Conservation (phyloP, 2,888 invertebrate genomes). For the Scaptomyza caliginosa region DNA sequence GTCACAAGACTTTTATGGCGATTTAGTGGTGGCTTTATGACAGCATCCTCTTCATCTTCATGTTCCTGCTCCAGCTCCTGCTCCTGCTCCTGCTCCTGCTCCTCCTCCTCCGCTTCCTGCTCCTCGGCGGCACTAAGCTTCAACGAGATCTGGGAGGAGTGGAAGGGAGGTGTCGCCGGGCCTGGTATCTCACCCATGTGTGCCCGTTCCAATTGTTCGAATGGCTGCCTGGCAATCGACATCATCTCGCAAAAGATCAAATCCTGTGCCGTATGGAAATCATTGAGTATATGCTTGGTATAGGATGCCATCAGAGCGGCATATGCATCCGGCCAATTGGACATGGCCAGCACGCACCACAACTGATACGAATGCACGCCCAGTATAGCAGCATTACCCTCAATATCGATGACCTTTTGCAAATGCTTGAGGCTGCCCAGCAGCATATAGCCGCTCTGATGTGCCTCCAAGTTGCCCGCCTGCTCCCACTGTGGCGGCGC, state of each 20-base stretch:
- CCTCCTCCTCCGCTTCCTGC: background rate
- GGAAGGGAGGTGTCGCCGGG: background rate
- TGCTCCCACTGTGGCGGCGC: slow-evolving; percentile 92
- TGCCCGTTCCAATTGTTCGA: slow-evolving; percentile 18
- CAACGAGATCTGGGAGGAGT: rapidly evolving
- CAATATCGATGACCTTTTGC: slow-evolving; percentile 88
- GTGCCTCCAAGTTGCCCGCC: slow-evolving; percentile 88
- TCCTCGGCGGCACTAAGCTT: background rate
- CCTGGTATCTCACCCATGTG: slow-evolving; percentile 11
- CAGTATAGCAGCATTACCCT: slow-evolving; percentile 90
- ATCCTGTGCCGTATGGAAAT: slow-evolving; percentile 97
- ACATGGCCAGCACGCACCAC: slow-evolving; percentile 98
- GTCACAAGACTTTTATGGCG: background rate
- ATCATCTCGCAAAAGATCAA: slow-evolving; percentile 96
- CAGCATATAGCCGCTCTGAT: slow-evolving; percentile 93
- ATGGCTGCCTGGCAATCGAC: slow-evolving; percentile 86
- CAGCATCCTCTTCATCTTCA: background rate
- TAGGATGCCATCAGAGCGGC: slow-evolving; percentile 99
- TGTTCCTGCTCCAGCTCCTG: background rate
- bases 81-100: background rate
- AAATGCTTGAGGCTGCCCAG: slow-evolving; percentile 96
- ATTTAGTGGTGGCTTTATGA: background rate
- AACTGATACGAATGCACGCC: slow-evolving; percentile 99
- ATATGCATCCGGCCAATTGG: slow-evolving; percentile 97
- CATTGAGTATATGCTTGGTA: slow-evolving; percentile 95